A percentile compares a stretch with the other conserved stretches of the same genome.
These are phyloP conservation scores for Antheraea assamensis DNA, from an alignment of 2,888 invertebrate genomes.

Conservation along the genomic window DNA sequence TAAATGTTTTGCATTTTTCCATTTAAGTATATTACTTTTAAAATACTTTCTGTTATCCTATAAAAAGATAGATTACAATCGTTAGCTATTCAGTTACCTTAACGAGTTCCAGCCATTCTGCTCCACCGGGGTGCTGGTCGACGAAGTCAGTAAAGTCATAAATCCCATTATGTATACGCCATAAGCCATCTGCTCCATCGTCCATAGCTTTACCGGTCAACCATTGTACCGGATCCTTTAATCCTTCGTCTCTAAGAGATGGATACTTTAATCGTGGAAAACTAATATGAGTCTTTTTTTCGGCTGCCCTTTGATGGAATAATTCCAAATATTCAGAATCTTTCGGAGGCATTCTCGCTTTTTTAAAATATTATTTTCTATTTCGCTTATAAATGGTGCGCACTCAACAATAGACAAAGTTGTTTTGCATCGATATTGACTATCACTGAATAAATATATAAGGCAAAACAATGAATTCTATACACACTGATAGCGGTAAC, in stretches of 20 bases:
- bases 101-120: conserved; percentile 87
- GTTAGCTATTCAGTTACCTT: conserved; percentile 71
- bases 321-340: conserved; percentile 51
- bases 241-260: conserved; percentile 67
- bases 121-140: conserved; percentile 92
- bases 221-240: conserved; percentile 81
- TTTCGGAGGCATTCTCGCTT: conserved; percentile 49
- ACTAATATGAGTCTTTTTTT: conserved; percentile 73
- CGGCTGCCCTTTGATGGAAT: conserved; percentile 52
- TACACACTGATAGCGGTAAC: conserved; percentile 10
- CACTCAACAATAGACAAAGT: conserved; percentile 1
- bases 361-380: not conserved
- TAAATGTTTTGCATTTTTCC: too few species aligned
- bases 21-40: conserved; percentile 16
- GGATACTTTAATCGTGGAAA: conserved; percentile 80
- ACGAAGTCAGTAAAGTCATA: conserved; percentile 93
- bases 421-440: not conserved
- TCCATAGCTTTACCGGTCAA: conserved; percentile 84
- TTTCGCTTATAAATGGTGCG: not conserved
- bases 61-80: conserved; percentile 18
- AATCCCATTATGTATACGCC: conserved; percentile 88
- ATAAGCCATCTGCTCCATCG: conserved; percentile 89
- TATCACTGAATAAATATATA: conserved; percentile 5
- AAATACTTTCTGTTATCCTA: not conserved
- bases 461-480: conserved; percentile 13